A percentile compares a stretch with the other conserved stretches of the same genome.
Evolutionary conservation across 1,140 invertebrate genomes (phyloP).

Genomic region (Choristoneura fumiferana): DNA sequence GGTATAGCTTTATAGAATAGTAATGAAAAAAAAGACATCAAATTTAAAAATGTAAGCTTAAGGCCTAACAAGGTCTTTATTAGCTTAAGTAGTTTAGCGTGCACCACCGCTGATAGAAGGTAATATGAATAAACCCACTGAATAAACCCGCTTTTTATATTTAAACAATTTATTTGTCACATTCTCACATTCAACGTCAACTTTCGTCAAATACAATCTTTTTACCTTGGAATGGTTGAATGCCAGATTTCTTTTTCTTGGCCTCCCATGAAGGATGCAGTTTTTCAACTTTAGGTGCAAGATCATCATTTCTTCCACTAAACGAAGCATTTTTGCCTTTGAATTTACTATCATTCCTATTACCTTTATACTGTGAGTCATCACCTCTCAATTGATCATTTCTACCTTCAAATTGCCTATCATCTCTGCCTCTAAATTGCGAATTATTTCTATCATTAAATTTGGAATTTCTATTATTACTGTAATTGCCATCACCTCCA

Average conservation of each 20-base stretch:
- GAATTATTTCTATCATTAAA: too few relatives aligned
- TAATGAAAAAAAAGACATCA: too few relatives aligned
- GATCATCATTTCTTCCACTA: slow-evolving; percentile 24
- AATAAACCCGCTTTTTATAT: slow-evolving; percentile 21
- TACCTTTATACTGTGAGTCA: neutral
- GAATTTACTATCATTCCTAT: neutral
- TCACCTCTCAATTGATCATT: too few relatives aligned
- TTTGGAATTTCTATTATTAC: too few relatives aligned
- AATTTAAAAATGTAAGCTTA: too few relatives aligned
- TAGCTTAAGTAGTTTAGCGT: too few relatives aligned
- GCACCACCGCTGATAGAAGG: neutral
- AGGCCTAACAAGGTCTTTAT: too few relatives aligned
- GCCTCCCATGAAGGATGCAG: slow-evolving; percentile 82
- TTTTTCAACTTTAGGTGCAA: slow-evolving; percentile 52
- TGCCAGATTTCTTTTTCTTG: slow-evolving; percentile 73
- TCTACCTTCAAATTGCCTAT: neutral
- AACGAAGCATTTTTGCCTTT: slow-evolving; percentile 8
- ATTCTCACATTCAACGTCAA: slow-evolving; percentile 29
- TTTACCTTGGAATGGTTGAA: slow-evolving; percentile 72
- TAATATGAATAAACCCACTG: slow-evolving; percentile 19
- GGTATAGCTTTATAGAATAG: too few relatives aligned
- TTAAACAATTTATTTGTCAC: slow-evolving; percentile 10
- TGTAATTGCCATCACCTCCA: too few relatives aligned
- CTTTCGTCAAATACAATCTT: slow-evolving; percentile 71
- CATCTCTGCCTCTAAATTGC: too few relatives aligned